Evolutionary conservation across 2,113 vertebrate species (phyloP).

Genomic region (Heterochromis multidens): DNA sequence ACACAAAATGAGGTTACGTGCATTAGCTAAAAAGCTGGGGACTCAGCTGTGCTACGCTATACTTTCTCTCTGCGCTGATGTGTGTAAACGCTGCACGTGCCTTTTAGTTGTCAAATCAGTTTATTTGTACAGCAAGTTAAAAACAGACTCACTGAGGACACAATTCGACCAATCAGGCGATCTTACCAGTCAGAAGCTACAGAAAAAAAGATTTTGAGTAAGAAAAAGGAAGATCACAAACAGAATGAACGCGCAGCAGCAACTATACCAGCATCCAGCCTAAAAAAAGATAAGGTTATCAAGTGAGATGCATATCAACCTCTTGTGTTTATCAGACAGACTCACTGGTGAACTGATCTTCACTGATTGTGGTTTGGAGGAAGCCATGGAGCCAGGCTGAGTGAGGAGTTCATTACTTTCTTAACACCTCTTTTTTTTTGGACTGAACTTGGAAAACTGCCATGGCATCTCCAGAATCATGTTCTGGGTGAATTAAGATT

Average conservation of each 20-base stretch:
- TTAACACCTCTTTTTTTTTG: not conserved
- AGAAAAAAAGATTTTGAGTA: not conserved
- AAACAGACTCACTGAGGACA: not conserved
- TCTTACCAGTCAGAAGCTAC: not conserved
- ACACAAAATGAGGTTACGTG: conserved; percentile 27
- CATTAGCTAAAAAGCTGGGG: conserved; percentile 1
- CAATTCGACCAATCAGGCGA: not conserved
- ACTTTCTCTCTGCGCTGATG: not conserved
- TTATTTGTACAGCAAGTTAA: not conserved
- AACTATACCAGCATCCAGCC: not conserved
- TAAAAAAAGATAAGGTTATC: not conserved
- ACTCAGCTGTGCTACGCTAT: not conserved
- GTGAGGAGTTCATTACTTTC: not conserved
- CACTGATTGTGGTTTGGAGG: not conserved
- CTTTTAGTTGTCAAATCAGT: not conserved
- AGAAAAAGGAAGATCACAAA: not conserved
- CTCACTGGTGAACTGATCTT: not conserved
- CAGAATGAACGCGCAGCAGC: not conserved
- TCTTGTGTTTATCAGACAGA: not conserved
- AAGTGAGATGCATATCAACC: conserved; percentile 1
- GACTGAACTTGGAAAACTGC: not conserved
- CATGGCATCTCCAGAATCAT: not conserved
- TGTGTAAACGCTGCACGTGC: not conserved
- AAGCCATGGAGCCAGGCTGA: not conserved
- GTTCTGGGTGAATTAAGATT: not conserved